These are phyloP conservation scores for honey bee (Apis mellifera) DNA, from an alignment of 1,140 invertebrate genomes.

Conservation along the genomic window Amel_HAv3.1 CM009932.2:7066501-7067000, in stretches of 20 bases:
- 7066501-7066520: slow-evolving; percentile 13
- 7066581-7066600: too few relatives aligned
- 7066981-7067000: not conserved
- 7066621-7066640: too few relatives aligned
- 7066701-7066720: not conserved
- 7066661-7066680: too few relatives aligned
- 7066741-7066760: not conserved
- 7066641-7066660: too few relatives aligned
- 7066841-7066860: slow-evolving; percentile 51
- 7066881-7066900: slow-evolving; percentile 22
- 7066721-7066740: not conserved
- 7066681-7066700: not conserved
- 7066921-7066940: slow-evolving; percentile 53
- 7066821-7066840: slow-evolving; percentile 46
- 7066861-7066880: slow-evolving; percentile 60
- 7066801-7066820: slow-evolving; percentile 30
- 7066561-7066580: not conserved
- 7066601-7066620: too few relatives aligned
- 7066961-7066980: not conserved
- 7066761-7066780: not conserved
- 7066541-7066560: slow-evolving; percentile 4
- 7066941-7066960: slow-evolving; percentile 26
- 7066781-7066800: not conserved
- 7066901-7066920: slow-evolving; percentile 58
- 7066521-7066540: not conserved